Evolutionary conservation across 2,797 vertebrate genomes (phyloP), one percentile per base, ranked within the genome.

Genomic region (Sciurus vulgaris): DNA sequence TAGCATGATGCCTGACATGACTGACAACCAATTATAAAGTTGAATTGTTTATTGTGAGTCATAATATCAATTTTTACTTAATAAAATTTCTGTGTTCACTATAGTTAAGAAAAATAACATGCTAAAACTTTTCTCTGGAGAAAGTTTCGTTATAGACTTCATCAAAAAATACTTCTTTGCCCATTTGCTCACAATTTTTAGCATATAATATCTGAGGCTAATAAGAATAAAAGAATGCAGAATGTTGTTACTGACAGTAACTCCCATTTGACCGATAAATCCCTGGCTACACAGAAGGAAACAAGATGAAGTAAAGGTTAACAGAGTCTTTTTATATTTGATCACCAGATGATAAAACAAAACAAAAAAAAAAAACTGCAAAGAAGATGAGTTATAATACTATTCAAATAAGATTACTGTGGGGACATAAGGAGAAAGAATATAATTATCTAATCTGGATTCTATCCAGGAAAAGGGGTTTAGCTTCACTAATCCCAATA

Each of bases 11-110:
- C 28, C 47, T 87, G 51, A 89, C 51, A 86, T 49, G 49, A 74
- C 47, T 97, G 95, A 95, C 94, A 98, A 82, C 69, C 47, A 98
- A 54, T 98, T 96, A 95, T 78, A 73, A 97, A 97, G 5, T 93
- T 95, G 81, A 95, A 7, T 84, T 97, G 17, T 85, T 82, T 74
- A 59, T 20, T 28, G 49, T 92, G 61, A 95, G 47, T 82, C 96
- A 77, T 83, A 96, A 85, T 97, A 47, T 26, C 56, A 92, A 56
- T 74, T 93, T 9, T 78, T 96, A 65, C 92, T 97, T 97, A 83
- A 61, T 74, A 93, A 44, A 18, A 59, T 94, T 89, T 3, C 54
- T 96, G 56, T 91, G 78, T 90, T n/a, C 85, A 44, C 12, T 95
- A 49, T 63, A 33, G 12, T 86, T 79, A 74, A 88, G 76, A 93